phyloP scores from a whole-genome alignment of 2,797 vertebrate genomes.

The Tokudaia tokunoshimensis region DNA sequence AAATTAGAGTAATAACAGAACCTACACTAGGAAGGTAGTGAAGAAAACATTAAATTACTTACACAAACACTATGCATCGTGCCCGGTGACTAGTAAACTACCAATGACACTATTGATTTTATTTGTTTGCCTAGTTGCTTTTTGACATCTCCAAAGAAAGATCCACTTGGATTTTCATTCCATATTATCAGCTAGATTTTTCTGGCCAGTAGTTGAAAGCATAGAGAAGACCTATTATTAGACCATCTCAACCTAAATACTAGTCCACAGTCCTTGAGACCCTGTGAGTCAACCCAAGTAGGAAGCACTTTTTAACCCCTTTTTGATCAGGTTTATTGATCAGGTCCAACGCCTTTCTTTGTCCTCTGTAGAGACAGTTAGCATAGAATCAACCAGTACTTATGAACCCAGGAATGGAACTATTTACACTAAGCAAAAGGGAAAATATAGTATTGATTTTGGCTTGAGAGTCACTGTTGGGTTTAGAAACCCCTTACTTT shows the following conservation, averaged over 20 bases:
- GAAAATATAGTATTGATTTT: constrained; percentile 82
- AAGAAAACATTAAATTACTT: background rate
- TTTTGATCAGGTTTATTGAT: constrained; percentile 72
- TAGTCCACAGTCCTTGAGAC: constrained; percentile 61
- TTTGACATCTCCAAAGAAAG: background rate
- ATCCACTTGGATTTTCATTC: background rate
- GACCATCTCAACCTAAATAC: constrained; percentile 78
- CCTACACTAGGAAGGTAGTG: background rate
- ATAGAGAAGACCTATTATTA: constrained; percentile 59
- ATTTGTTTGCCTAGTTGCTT: constrained; percentile 11
- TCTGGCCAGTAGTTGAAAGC: constrained; percentile 64
- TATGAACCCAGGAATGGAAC: constrained; percentile 75
- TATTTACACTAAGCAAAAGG: constrained; percentile 72
- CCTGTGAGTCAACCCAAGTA: constrained; percentile 79
- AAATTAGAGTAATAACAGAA: background rate
- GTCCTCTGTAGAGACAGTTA: constrained; percentile 67
- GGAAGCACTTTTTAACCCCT: constrained; percentile 76
- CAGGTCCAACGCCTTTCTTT: constrained; percentile 65
- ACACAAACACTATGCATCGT: background rate
- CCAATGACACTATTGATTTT: background rate
- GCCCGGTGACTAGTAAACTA: background rate
- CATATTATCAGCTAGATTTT: background rate
- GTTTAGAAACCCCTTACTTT: constrained; percentile 78
- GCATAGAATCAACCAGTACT: constrained; percentile 11
- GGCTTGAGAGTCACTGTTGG: constrained; percentile 74